These are phyloP conservation scores for Tichodroma muraria DNA, from an alignment of 2,113 vertebrate genomes.

Conservation along the genomic window DNA sequence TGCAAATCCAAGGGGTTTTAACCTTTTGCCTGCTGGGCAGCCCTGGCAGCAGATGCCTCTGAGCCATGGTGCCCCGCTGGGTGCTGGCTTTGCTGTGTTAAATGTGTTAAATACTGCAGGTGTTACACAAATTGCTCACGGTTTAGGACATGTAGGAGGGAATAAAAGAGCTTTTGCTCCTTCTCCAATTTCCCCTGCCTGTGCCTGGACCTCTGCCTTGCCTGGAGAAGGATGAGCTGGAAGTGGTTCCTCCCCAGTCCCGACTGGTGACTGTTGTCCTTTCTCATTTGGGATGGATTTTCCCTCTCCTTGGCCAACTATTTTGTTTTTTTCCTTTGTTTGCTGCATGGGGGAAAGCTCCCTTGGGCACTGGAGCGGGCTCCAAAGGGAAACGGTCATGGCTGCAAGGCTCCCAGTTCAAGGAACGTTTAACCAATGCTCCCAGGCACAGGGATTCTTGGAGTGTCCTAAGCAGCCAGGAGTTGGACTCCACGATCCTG, in stretches of 20 bases:
- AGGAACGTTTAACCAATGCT: neutral
- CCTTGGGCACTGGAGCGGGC: neutral
- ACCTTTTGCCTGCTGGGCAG: neutral
- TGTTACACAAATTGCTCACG: neutral
- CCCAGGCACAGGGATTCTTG: too few species aligned
- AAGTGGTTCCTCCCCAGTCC: neutral
- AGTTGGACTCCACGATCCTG: neutral
- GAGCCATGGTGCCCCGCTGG: neutral
- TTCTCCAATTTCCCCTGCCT: neutral
- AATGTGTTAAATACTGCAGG: neutral
- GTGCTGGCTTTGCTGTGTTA: neutral
- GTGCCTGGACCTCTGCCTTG: neutral
- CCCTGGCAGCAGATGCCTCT: neutral
- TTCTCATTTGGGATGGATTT: neutral
- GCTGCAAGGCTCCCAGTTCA: neutral
- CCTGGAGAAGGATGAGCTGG: neutral
- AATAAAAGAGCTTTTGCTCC: neutral
- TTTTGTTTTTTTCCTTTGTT: neutral
- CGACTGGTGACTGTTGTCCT: neutral
- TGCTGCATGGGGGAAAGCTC: neutral
- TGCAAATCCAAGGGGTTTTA: neutral
- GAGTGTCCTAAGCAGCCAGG: neutral
- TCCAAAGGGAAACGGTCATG: neutral
- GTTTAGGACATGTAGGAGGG: neutral
- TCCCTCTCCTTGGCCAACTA: neutral